Base-by-base conservation (phyloP, 2,113 vertebrate species). In the Pyxicephalus adspersus region DNA sequence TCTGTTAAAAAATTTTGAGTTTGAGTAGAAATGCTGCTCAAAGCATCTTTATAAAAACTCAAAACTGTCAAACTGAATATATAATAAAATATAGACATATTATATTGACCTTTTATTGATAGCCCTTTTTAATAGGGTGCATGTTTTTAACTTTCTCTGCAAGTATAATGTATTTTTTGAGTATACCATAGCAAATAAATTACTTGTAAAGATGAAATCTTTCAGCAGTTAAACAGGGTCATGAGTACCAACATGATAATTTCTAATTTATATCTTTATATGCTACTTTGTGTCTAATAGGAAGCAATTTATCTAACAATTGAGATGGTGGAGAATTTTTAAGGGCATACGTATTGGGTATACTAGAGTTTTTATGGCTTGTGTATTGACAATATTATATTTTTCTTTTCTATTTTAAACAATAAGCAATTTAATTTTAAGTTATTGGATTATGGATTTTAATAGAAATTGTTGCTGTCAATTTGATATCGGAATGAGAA, bases 301-400 rank as follows among this genome's bases (percentile, higher is more conserved):
- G 18, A 64, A 64, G 25, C 63, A 64, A 29, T 64, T 64, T 31
- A 64, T 64, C 17, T 64, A 64, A 64, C 20, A 16, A 64, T 64
- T 64, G 19, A 64, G 61, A 17, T 64, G 6, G 25, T 17, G 26
- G 25, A 63, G 6, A 34, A 3, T 3, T 64, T 64, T 64, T 64
- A 16, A 8, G 29, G 19, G 29, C 31, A 19, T 31, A 64, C 20
- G 63, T 29, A 34, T 26, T 29, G 5, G 16, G 63, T 19, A 64
- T 64, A 29, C 17, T 25, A 34, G 17, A 64, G 28, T 26, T n/a
- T 31, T 31, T 64, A 20, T 64, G 3, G 18, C 63, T 8, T 31
- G 28, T 0, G 6, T 34, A 34, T 34, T 34, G 31, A 34, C 31
- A 34, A 6, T 34, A 34, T 34, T 34, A 34, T 34, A 34, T 34